Base-by-base conservation (phyloP, 2,113 vertebrate genomes). In the Vicugna pacos region DNA sequence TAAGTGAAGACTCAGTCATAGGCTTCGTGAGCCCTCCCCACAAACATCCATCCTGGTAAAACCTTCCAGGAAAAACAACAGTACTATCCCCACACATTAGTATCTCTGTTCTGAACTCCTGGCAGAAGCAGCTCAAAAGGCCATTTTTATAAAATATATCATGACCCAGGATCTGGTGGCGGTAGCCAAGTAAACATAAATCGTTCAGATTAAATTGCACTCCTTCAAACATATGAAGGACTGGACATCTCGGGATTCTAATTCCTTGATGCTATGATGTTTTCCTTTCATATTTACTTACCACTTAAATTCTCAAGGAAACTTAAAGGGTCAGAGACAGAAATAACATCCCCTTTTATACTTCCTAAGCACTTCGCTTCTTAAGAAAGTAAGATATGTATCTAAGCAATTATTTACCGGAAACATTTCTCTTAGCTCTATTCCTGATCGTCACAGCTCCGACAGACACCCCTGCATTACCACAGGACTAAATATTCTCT, bases 291-390 rank as follows among this genome's bases (percentile, higher is more conserved):
- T 20, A 56, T 19, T 70, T 22, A 83, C 93, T 92, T 84, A 85
- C 32, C 38, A 48, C 56, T 42, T 62, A 87, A 91, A 79, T 76
- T 84, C 80, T 90, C 83, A 79, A 83, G 54, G 28, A 69, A 82
- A 0, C 30, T 42, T 84, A n/a, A 56, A 85, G 11, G 38, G 46
- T 84, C 84, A 94, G 50, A 75, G 73, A 62, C 0, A 83, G 20
- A 89, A 96, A 77, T 48, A 88, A 52, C 38, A 32, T 72, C 94
- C 83, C 65, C 50, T 82, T 56, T 81, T 64, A 93, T 77, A 62
- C 58, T 54, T 87, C 48, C 52, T 91, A 93, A 95, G 62, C 93
- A 56, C 77, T 30, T 81, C 52, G 50, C 6, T 88, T 28, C 69
- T 77, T 60, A 69, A 75, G 89, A 84, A 84, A 76, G 5, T 52